Conservation (phyloP, 2,888 invertebrate genomes). For the Calameuta filiformis region DNA sequence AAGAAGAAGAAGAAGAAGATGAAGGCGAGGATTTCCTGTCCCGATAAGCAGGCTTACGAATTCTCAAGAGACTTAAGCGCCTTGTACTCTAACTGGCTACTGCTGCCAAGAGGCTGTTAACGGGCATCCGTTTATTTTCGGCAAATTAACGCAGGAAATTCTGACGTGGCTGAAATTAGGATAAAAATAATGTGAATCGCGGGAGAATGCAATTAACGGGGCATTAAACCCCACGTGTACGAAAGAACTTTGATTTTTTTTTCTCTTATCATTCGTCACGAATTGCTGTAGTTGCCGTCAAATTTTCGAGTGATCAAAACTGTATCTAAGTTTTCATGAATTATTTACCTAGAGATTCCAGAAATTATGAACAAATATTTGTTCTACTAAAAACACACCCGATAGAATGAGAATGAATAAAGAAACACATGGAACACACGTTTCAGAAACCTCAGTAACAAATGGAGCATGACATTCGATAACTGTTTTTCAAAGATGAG, state of each 20-base stretch:
- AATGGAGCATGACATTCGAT: not conserved
- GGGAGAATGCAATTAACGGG: slow-evolving; percentile 32
- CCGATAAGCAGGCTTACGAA: slow-evolving; percentile 11
- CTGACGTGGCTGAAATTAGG: slow-evolving; percentile 34
- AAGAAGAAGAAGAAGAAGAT: slow-evolving; percentile 8
- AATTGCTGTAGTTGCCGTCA: not conserved
- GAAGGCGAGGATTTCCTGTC: slow-evolving; percentile 1
- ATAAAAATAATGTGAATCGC: slow-evolving; percentile 48
- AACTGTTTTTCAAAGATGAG: not conserved
- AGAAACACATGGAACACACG: not conserved
- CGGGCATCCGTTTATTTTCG: slow-evolving; percentile 45
- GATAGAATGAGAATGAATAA: not conserved
- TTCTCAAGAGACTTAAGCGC: slow-evolving; percentile 9
- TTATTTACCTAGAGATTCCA: not conserved
- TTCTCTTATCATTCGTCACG: not conserved
- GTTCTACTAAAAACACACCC: not conserved
- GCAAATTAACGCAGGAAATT: slow-evolving; percentile 42
- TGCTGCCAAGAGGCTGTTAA: slow-evolving; percentile 28
- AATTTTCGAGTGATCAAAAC: not conserved
- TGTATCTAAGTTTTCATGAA: not conserved
- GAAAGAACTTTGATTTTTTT: not conserved
- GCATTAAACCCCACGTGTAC: slow-evolving; percentile 21
- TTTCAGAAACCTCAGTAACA: not conserved
- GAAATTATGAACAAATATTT: not conserved
- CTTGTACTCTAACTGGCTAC: slow-evolving; percentile 8